Evolutionary conservation across 2,888 invertebrate species (phyloP).

Genomic region (Rhodophaea formosa): DNA sequence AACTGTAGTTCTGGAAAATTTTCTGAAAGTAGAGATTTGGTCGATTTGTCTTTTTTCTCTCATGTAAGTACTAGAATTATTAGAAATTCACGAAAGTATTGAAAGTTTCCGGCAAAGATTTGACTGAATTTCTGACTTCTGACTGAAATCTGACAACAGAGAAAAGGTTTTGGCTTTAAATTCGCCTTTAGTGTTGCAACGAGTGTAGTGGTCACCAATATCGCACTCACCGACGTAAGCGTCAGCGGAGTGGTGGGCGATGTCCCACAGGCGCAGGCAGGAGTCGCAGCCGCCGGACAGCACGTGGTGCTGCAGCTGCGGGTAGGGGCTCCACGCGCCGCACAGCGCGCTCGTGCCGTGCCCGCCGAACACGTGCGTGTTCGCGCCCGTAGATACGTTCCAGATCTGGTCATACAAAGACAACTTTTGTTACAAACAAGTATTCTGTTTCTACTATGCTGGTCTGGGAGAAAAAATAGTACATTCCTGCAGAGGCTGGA

Average conservation of each 20-base stretch:
- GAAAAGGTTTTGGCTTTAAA: too few relatives aligned
- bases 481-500: too few relatives aligned
- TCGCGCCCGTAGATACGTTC: constrained; percentile 51
- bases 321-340: constrained; percentile 84
- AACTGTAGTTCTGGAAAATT: too few relatives aligned
- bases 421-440: background rate
- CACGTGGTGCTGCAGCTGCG: constrained; percentile 77
- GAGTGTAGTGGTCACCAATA: too few relatives aligned
- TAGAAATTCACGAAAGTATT: too few relatives aligned
- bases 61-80: too few relatives aligned
- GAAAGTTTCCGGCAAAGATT: too few relatives aligned
- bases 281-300: constrained; percentile 86
- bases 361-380: constrained; percentile 80
- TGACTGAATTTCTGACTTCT: too few relatives aligned
- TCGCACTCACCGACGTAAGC: constrained; percentile 42
- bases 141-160: too few relatives aligned
- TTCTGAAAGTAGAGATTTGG: too few relatives aligned
- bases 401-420: constrained; percentile 47
- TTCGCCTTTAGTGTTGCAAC: too few relatives aligned
- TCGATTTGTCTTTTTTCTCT: too few relatives aligned
- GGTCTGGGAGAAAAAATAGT: background rate
- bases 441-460: background rate
- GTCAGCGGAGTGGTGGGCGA: constrained; percentile 65
- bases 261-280: constrained; percentile 84
- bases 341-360: constrained; percentile 79